These are phyloP conservation scores for Trichoplusia ni DNA, from an alignment of 1,140 invertebrate genomes.

Conservation along the genomic window DNA sequence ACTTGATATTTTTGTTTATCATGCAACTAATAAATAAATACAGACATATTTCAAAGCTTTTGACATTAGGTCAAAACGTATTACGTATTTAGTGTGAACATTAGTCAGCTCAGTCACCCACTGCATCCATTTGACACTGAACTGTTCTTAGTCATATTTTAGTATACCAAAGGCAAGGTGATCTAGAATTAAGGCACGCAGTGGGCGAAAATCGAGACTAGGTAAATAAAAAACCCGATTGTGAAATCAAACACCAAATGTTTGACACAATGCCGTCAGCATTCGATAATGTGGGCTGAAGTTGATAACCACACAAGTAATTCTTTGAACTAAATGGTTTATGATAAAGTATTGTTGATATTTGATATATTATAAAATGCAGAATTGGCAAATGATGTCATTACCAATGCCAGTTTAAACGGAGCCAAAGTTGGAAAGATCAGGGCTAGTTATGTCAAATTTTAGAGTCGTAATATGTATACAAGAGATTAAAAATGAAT, in stretches of 20 bases:
- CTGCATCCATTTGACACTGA: no score
- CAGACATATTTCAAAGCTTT: no score
- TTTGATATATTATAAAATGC: slow-evolving; percentile 6
- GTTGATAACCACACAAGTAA: background rate
- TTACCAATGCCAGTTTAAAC: background rate
- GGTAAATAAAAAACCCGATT: slow-evolving; percentile 17
- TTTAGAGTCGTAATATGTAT: background rate
- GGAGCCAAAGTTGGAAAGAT: slow-evolving; percentile 1
- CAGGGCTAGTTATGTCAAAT: background rate
- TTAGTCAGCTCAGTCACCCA: no score
- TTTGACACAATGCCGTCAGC: slow-evolving; percentile 24
- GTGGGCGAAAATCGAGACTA: slow-evolving; percentile 5
- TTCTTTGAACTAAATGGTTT: slow-evolving; percentile 8
- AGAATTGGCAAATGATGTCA: slow-evolving; percentile 14
- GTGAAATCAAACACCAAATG: slow-evolving; percentile 18
- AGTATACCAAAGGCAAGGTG: slow-evolving; percentile 1
- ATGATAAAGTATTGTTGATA: slow-evolving; percentile 12
- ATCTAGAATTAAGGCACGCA: background rate
- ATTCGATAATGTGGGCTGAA: slow-evolving; percentile 26
- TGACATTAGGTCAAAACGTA: no score
- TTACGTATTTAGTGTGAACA: no score
- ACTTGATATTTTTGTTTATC: no score
- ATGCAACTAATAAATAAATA: no score
- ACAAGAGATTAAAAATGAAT: background rate
- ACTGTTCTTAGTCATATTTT: background rate